Conservation (phyloP, 2,888 invertebrate species). For the Leptopilina drosophilae region DNA sequence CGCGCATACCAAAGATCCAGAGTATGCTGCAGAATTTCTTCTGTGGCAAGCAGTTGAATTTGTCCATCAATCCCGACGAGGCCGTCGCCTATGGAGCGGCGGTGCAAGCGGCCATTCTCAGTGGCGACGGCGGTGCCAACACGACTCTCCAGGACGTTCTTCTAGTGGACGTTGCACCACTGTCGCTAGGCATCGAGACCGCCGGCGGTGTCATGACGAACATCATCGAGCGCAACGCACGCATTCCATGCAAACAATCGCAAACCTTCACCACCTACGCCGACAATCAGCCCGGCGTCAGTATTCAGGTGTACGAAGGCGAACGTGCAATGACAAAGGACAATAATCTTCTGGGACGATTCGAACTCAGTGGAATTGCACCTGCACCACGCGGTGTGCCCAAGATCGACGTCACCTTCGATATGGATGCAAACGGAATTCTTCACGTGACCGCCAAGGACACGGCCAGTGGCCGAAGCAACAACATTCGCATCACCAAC, state of each 20-base stretch:
- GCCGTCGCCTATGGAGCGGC: too few species aligned
- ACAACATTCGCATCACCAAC: too few species aligned
- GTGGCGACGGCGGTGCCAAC: too few species aligned
- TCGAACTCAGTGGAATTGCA: conserved; percentile 84
- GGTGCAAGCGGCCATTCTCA: too few species aligned
- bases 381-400: conserved; percentile 84
- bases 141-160: too few species aligned
- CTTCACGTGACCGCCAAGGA: conserved; percentile 67
- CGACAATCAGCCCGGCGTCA: conserved; percentile 83
- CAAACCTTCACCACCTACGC: conserved; percentile 83
- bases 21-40: too few species aligned
- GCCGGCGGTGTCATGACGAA: too few species aligned
- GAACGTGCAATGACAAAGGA: conserved; percentile 89
- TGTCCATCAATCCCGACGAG: too few species aligned
- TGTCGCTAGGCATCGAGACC: too few species aligned
- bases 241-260: conserved; percentile 79
- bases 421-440: conserved; percentile 39
- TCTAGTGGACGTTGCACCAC: too few species aligned
- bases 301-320: conserved; percentile 81
- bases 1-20: too few species aligned
- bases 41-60: too few species aligned
- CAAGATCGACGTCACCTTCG: conserved; percentile 58
- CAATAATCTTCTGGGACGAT: conserved; percentile 84
- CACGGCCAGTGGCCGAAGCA: conserved; percentile 33
- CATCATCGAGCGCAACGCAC: conserved; percentile 62